Conservation (phyloP, 2,797 vertebrate genomes). For the Darevskia mixta region DNA sequence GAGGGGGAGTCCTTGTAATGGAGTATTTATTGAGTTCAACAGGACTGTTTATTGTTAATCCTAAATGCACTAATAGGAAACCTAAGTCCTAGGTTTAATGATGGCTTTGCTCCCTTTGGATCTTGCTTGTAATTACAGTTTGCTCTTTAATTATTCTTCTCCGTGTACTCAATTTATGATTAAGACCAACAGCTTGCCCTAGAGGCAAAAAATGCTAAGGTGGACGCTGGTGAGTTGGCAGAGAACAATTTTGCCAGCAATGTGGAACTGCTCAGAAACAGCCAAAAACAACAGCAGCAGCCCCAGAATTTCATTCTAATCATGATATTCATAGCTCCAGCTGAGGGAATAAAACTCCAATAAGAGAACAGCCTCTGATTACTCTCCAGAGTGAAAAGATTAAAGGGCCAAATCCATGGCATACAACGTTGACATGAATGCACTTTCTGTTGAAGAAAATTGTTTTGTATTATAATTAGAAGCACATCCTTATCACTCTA, state of each 20-base stretch:
- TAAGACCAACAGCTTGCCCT: conserved; percentile 70
- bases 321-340: conserved; percentile 44
- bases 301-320: conserved; percentile 43
- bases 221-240: conserved; percentile 64
- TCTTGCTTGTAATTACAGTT: conserved; percentile 77
- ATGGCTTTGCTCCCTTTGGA: conserved; percentile 75
- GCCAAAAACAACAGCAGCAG: conserved; percentile 26
- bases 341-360: conserved; percentile 44
- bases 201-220: conserved; percentile 69
- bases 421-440: conserved; percentile 25
- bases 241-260: conserved; percentile 50
- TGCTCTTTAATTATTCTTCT: conserved; percentile 79
- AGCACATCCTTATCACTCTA: conserved; percentile 1
- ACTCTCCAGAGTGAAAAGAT: conserved; percentile 65
- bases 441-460: conserved; percentile 36
- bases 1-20: conserved; percentile 58
- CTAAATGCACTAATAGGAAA: conserved; percentile 74
- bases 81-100: conserved; percentile 57
- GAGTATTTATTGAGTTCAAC: conserved; percentile 74
- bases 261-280: conserved; percentile 22
- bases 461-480: conserved; percentile 34
- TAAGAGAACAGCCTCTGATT: conserved; percentile 69
- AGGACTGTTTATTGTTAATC: conserved; percentile 74
- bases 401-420: conserved; percentile 62
- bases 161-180: conserved; percentile 78